A percentile compares a stretch with the other conserved stretches of the same genome.
Evolutionary conservation across 2,888 invertebrate species (phyloP).

Genomic region (Pristionchus fissidentatus): DNA sequence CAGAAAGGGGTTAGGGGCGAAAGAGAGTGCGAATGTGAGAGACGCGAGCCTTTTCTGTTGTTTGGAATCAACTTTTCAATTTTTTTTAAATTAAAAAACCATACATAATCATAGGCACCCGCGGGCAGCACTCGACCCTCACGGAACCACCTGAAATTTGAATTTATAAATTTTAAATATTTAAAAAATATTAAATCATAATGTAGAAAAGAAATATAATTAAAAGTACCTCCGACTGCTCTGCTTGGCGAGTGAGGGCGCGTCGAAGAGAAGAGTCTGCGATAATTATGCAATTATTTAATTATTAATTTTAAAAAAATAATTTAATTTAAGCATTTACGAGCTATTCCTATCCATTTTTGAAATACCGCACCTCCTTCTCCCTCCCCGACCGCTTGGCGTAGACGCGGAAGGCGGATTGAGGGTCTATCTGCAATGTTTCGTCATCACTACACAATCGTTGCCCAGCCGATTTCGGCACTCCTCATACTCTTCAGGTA

Average conservation of each 20-base stretch:
- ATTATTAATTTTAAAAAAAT: not conserved
- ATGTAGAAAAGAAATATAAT: not conserved
- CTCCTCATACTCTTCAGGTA: no score
- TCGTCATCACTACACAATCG: no score
- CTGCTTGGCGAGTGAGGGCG: conserved; percentile 20
- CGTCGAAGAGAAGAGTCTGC: conserved; percentile 38
- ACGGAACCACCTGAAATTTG: conserved; percentile 68
- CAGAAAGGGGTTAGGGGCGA: not conserved
- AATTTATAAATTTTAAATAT: not conserved
- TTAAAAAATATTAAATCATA: not conserved
- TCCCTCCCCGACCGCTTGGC: conserved; percentile 56
- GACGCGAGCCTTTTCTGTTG: no score
- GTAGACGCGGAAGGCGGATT: conserved; percentile 58
- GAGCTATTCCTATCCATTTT: not conserved
- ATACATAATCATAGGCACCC: conserved; percentile 69
- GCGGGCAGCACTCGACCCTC: conserved; percentile 62
- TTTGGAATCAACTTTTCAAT: not conserved
- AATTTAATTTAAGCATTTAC: not conserved
- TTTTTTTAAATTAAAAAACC: not conserved
- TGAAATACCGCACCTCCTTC: conserved; percentile 53
- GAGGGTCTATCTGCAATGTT: conserved; percentile 53
- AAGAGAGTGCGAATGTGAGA: not conserved
- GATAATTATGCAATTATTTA: no score
- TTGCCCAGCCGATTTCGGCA: no score
- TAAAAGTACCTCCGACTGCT: not conserved